Base-by-base conservation (phyloP, 2,888 invertebrate species). In the Enchytraeus crypticus region DNA sequence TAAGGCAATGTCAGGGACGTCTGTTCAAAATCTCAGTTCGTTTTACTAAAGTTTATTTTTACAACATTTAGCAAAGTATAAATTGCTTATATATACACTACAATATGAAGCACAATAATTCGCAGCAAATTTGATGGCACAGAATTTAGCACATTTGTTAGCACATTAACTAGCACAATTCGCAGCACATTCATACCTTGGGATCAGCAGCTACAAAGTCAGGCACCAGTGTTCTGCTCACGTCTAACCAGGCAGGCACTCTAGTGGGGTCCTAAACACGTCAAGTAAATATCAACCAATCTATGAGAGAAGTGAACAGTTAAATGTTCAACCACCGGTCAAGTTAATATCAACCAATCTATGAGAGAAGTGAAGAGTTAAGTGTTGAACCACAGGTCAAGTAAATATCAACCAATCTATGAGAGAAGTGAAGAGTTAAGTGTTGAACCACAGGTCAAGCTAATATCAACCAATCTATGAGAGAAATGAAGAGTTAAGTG, bases 201-300 rank as follows among this genome's bases (percentile, higher is more conserved):
- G 95, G 93, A 79, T 91, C 86, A 57, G 80, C 82, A 2, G 90
- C 89, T 0, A 95, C 85, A 76, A 90, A 92, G 81, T 95, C 93
- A 0, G 95, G 95, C 14, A 90, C 83, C 83, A 93, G 84, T 0
- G 87, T 84, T 74, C 87, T 89, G 66, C 87, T 89, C 62, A 90
- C 88, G 51, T 84, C 83, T 64, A 95, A 75, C 93, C 93, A 95
- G 0, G 77, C 70, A 0, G 95, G 95, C 2, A 90, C 79, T 73
- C 84, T 84, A 59, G 79, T 81, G 0, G 81, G 80, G 74, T 90
- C 88, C 70, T 74, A 59, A 26, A 51, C 57, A 51, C 32, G 32
- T 18, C 18, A 18, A n/a, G n/a, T n/a, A n/a, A n/a, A n/a, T n/a
- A n/a, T n/a, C n/a, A n/a, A n/a, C n/a, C n/a, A n/a, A n/a, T n/a